A percentile compares a stretch with the other conserved stretches of the same genome.
phyloP scores from a whole-genome alignment of 2,797 vertebrate species.

The Brotula barbata region DNA sequence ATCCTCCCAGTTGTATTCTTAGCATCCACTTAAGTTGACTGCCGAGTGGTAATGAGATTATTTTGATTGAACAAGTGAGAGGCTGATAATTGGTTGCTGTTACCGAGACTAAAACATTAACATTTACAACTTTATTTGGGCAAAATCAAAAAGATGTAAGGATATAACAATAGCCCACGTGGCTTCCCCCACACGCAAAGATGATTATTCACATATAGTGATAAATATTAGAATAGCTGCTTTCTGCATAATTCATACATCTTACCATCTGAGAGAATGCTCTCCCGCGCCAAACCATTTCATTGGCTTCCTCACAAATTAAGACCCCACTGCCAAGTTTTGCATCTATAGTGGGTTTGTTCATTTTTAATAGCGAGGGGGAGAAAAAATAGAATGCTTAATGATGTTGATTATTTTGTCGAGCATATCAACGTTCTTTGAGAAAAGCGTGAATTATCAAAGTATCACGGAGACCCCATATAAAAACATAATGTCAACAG shows the following conservation, averaged over 20 bases:
- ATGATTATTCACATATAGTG: constrained; percentile 60
- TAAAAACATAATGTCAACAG: constrained; percentile 27
- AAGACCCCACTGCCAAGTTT: constrained; percentile 59
- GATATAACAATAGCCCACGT: background rate
- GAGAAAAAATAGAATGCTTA: constrained; percentile 61
- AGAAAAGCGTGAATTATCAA: constrained; percentile 48
- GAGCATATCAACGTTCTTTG: constrained; percentile 56
- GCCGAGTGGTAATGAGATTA: constrained; percentile 56
- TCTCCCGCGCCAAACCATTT: constrained; percentile 53
- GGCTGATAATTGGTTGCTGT: constrained; percentile 45
- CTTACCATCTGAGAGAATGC: constrained; percentile 74
- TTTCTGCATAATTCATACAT: constrained; percentile 77
- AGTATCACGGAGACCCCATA: constrained; percentile 47
- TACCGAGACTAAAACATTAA: constrained; percentile 26
- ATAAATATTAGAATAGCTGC: constrained; percentile 75
- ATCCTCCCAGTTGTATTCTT: constrained; percentile 58
- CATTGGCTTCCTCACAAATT: constrained; percentile 64
- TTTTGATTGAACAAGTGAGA: constrained; percentile 41
- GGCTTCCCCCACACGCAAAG: constrained; percentile 43
- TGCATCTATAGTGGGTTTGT: constrained; percentile 56
- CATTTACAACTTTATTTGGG: background rate
- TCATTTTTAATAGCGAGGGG: constrained; percentile 69
- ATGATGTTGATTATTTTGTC: constrained; percentile 69
- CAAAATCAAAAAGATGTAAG: no score
- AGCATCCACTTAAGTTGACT: constrained; percentile 57